phyloP scores from a whole-genome alignment of 1,140 invertebrate species.

The Eumaeus atala region DNA sequence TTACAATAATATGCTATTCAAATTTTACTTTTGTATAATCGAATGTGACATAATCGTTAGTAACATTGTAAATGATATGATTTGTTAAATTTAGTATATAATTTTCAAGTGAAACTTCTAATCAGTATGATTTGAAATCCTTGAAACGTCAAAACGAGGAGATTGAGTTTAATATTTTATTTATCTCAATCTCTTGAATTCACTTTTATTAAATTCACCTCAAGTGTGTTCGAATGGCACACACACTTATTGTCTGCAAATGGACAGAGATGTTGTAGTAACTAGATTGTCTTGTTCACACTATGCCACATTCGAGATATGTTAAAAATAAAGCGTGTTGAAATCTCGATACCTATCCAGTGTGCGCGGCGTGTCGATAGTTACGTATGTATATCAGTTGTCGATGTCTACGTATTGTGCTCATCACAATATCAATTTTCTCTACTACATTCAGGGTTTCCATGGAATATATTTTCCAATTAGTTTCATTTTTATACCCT shows the following conservation, averaged over 20 bases:
- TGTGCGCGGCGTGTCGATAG: neutral
- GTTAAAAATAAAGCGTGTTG: no score
- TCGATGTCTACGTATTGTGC: neutral
- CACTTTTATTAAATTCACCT: no score
- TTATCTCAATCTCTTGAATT: no score
- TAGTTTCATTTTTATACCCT: no score
- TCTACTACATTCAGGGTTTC: neutral
- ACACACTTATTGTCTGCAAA: neutral
- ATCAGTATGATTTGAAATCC: no score
- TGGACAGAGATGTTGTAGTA: neutral
- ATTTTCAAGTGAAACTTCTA: no score
- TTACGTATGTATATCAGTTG: neutral
- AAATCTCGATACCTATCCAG: constrained; percentile 3
- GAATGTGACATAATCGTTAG: neutral
- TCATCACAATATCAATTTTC: neutral
- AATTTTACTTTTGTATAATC: neutral
- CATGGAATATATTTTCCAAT: no score
- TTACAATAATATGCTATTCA: constrained; percentile 2
- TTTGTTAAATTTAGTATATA: no score
- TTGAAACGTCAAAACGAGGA: no score
- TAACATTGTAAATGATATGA: neutral
- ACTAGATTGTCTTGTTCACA: neutral
- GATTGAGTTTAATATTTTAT: no score
- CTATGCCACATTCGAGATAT: no score
- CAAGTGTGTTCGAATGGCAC: neutral